Evolutionary conservation across 2,888 invertebrate genomes (phyloP).

Genomic region (Metalampra italica): DNA sequence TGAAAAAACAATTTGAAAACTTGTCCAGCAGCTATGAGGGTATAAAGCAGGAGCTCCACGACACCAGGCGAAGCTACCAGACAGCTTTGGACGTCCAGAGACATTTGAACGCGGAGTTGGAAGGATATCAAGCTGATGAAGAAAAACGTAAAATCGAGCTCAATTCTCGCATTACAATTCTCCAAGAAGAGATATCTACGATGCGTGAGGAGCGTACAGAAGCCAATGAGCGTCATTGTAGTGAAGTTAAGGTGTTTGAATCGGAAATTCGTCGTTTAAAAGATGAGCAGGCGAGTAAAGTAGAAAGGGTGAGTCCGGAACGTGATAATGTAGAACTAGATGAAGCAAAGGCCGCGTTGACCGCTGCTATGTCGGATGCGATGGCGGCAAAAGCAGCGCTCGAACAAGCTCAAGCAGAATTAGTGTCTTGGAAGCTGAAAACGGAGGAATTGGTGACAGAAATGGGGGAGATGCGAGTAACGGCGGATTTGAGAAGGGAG

Average conservation of each 20-base stretch:
- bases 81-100: constrained; percentile 67
- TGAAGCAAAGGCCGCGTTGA: constrained; percentile 45
- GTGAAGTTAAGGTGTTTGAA: constrained; percentile 52
- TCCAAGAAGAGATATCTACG: constrained; percentile 61
- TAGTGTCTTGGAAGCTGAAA: constrained; percentile 51
- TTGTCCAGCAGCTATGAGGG: constrained; percentile 53
- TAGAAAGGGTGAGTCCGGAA: constrained; percentile 43
- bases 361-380: constrained; percentile 45
- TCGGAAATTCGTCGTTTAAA: constrained; percentile 49
- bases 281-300: constrained; percentile 47
- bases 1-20: constrained; percentile 62
- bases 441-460: constrained; percentile 54
- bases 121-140: constrained; percentile 58
- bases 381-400: constrained; percentile 44
- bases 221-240: constrained; percentile 43
- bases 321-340: constrained; percentile 57
- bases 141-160: constrained; percentile 44
- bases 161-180: constrained; percentile 39
- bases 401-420: constrained; percentile 48
- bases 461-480: constrained; percentile 51
- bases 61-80: constrained; percentile 58
- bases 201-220: constrained; percentile 53
- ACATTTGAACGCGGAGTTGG: constrained; percentile 62
- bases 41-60: constrained; percentile 67
- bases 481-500: constrained; percentile 53